These are phyloP conservation scores for Trichopoda pennipes DNA, from an alignment of 2,888 invertebrate species.

Conservation along the genomic window DNA sequence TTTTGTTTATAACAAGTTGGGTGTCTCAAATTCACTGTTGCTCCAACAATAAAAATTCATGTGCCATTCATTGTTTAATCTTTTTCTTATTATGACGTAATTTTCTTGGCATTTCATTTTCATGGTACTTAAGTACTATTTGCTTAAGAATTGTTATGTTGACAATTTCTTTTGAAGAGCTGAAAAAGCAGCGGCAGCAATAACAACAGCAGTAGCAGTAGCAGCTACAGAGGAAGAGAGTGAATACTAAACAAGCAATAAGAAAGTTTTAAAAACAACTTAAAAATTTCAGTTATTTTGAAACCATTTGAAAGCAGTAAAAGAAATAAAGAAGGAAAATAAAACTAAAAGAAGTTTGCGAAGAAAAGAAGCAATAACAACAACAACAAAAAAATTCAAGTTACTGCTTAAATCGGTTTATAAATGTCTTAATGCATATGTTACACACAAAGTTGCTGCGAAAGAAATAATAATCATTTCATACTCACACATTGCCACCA, in stretches of 20 bases:
- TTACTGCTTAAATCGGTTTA: slow-evolving; percentile 65
- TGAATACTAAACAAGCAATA: slow-evolving; percentile 43
- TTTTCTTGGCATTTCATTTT: slow-evolving; percentile 50
- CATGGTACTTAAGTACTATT: slow-evolving; percentile 60
- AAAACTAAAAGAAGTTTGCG: background rate
- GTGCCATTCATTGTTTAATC: slow-evolving; percentile 6
- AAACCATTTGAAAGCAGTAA: slow-evolving; percentile 30
- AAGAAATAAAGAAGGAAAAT: slow-evolving; percentile 7
- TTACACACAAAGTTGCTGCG: slow-evolving; percentile 20
- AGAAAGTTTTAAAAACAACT: slow-evolving; percentile 59
- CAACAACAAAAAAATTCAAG: slow-evolving; percentile 38
- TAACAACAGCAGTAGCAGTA: slow-evolving; percentile 9
- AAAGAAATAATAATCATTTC: slow-evolving; percentile 41
- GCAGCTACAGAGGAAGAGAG: background rate
- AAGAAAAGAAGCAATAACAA: slow-evolving; percentile 7
- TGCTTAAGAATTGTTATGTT: slow-evolving; percentile 60
- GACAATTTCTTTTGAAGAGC: slow-evolving; percentile 47
- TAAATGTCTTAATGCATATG: slow-evolving; percentile 65
- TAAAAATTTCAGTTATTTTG: slow-evolving; percentile 47
- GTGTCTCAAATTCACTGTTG: background rate
- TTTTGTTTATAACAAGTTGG: background rate
- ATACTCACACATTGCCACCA: slow-evolving; percentile 8
- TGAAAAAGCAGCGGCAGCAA: slow-evolving; percentile 11
- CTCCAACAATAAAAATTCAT: background rate
- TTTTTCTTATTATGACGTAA: slow-evolving; percentile 17